Percentiles rank a stretch among this genome's conserved stretches.
Conservation (phyloP, 2,797 vertebrate species). For the Melopsittacus undulatus region DNA sequence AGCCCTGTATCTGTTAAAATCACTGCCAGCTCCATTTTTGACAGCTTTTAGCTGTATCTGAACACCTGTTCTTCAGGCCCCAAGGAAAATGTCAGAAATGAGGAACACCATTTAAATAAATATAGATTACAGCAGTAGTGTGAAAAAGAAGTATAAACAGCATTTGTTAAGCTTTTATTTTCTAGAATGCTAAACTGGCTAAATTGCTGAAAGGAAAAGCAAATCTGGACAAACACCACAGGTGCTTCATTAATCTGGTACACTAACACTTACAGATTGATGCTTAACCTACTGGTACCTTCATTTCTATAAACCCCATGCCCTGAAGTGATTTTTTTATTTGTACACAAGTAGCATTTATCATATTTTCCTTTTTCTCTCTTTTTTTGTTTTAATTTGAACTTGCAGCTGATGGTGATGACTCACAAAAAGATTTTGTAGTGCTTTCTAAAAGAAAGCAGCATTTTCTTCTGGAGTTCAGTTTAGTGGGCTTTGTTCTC, state of each 20-base stretch:
- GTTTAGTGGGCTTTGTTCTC: not conserved
- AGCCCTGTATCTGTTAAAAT: not conserved
- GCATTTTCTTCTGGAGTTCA: not conserved
- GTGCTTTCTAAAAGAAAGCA: not conserved
- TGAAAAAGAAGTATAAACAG: conserved; percentile 12
- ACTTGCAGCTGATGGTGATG: not conserved
- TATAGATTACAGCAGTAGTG: not conserved
- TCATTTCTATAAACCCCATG: not conserved
- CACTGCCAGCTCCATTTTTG: conserved; percentile 12
- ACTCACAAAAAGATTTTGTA: not conserved
- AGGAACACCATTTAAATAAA: conserved; percentile 25
- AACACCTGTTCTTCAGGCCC: conserved; percentile 37
- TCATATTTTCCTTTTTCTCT: not conserved
- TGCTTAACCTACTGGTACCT: conserved; percentile 5
- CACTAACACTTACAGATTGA: not conserved
- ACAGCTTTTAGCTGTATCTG: conserved; percentile 9
- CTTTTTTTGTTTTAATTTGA: not conserved
- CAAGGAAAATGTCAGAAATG: conserved; percentile 17
- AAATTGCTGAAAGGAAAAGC: conserved; percentile 4
- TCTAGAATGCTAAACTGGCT: not conserved
- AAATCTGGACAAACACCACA: not conserved
- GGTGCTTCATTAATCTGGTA: conserved; percentile 23
- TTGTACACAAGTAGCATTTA: not conserved
- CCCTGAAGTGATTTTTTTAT: not conserved
- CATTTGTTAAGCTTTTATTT: not conserved